A percentile compares a stretch with the other conserved stretches of the same genome.
phyloP scores from a whole-genome alignment of 2,797 vertebrate species.

The Pogonophryne albipinna region DNA sequence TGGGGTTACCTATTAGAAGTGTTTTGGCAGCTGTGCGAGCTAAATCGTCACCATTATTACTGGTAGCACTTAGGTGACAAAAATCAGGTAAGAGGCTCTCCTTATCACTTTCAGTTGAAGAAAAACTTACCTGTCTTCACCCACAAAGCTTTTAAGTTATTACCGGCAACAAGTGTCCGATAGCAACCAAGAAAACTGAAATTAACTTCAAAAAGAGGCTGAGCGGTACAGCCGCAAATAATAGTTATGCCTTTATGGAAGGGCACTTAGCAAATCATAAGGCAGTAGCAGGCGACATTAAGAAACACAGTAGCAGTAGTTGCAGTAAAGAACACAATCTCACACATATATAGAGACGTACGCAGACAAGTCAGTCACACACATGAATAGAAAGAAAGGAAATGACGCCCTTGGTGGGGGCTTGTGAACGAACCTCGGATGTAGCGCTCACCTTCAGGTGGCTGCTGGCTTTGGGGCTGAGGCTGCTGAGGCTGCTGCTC shows the following conservation, averaged over 20 bases:
- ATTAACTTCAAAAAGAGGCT: slow-evolving; percentile 67
- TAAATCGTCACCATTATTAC: slow-evolving; percentile 13
- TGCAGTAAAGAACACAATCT: slow-evolving; percentile 47
- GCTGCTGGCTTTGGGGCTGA: slow-evolving; percentile 87
- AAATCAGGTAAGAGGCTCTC: background rate
- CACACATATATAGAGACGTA: background rate
- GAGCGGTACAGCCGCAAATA: slow-evolving; percentile 66
- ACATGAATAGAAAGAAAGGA: slow-evolving; percentile 77
- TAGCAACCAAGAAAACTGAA: no score
- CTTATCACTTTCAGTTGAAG: slow-evolving; percentile 23
- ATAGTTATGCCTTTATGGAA: slow-evolving; percentile 82
- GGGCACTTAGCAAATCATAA: slow-evolving; percentile 80
- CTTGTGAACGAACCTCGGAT: slow-evolving; percentile 81
- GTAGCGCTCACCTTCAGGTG: slow-evolving; percentile 87
- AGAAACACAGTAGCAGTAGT: slow-evolving; percentile 47
- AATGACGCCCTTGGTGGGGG: slow-evolving; percentile 75
- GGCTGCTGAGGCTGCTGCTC: slow-evolving; percentile 88
- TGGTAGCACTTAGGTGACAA: background rate
- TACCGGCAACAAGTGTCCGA: slow-evolving; percentile 31
- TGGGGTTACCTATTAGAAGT: slow-evolving; percentile 1
- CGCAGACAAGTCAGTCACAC: slow-evolving; percentile 27
- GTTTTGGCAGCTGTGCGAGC: slow-evolving; percentile 17
- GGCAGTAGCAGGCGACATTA: slow-evolving; percentile 66
- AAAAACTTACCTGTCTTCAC: slow-evolving; percentile 52
- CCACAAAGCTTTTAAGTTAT: slow-evolving; percentile 40